phyloP scores from a whole-genome alignment of 1,140 invertebrate species.

The Polyergus mexicanus region DNA sequence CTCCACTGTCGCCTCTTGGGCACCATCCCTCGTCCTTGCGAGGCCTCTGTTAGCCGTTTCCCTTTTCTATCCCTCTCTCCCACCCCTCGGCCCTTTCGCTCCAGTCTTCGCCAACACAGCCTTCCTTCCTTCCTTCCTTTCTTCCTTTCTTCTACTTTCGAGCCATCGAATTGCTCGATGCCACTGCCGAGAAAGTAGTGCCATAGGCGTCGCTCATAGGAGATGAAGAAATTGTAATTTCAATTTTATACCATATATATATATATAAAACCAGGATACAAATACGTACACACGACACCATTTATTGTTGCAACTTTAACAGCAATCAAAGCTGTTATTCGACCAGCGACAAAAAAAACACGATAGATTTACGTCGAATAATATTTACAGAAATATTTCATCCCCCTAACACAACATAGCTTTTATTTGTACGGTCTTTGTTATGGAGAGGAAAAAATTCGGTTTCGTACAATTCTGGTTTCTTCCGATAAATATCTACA shows the following conservation, averaged over 20 bases:
- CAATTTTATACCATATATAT: neutral
- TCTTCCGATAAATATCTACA: neutral
- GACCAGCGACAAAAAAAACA: neutral
- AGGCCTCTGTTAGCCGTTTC: slow-evolving; percentile 12
- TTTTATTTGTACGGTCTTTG: neutral
- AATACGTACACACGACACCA: neutral
- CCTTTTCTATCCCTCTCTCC: neutral
- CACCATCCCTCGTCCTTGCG: slow-evolving; percentile 1
- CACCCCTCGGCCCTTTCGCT: neutral
- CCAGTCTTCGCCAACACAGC: slow-evolving; percentile 19
- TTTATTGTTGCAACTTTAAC: slow-evolving; percentile 29
- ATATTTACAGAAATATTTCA: slow-evolving; percentile 52
- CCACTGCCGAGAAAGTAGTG: slow-evolving; percentile 27
- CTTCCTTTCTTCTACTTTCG: slow-evolving; percentile 44
- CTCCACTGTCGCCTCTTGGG: slow-evolving; percentile 21
- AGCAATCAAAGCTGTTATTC: slow-evolving; percentile 15
- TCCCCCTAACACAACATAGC: neutral
- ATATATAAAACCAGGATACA: slow-evolving; percentile 1
- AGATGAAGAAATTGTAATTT: neutral
- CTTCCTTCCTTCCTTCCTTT: slow-evolving; percentile 53
- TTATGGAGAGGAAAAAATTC: slow-evolving; percentile 23
- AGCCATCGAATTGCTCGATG: slow-evolving; percentile 58
- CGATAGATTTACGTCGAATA: slow-evolving; percentile 34
- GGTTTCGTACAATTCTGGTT: neutral
- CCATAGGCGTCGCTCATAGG: slow-evolving; percentile 12